phyloP scores from a whole-genome alignment of 2,113 vertebrate species.

The Panurus biarmicus region DNA sequence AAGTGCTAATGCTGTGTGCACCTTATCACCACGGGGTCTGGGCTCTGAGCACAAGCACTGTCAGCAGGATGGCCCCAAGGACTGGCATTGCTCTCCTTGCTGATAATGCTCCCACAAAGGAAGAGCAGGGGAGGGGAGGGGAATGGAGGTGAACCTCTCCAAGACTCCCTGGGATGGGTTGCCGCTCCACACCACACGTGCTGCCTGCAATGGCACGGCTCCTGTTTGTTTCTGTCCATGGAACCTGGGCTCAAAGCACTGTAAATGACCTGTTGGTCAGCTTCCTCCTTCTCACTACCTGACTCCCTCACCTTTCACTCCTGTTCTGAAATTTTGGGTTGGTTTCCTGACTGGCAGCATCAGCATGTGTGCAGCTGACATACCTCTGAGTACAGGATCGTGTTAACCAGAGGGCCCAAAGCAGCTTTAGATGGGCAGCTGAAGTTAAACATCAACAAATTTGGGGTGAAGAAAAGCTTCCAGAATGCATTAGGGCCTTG shows the following conservation, averaged over 20 bases:
- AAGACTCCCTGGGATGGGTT: background rate
- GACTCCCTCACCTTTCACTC: background rate
- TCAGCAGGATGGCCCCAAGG: background rate
- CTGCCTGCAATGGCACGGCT: background rate
- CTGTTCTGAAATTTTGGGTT: background rate
- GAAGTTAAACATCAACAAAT: background rate
- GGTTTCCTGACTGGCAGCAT: background rate
- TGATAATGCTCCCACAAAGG: background rate
- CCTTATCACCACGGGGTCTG: background rate
- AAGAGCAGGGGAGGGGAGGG: background rate
- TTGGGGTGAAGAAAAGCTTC: background rate
- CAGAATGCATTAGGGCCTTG: background rate
- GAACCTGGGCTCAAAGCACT: background rate
- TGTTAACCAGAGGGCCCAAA: background rate
- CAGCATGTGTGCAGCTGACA: background rate
- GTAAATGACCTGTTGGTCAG: background rate
- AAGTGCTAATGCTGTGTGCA: background rate
- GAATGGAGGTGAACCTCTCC: background rate
- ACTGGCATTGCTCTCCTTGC: background rate
- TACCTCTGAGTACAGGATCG: background rate
- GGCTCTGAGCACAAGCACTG: background rate
- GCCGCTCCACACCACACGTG: rapidly evolving
- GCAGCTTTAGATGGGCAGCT: background rate
- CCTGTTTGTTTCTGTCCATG: background rate
- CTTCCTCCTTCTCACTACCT: background rate